Base-by-base conservation (phyloP, 1,140 invertebrate genomes). In the Scaptomyza pallida region DNA sequence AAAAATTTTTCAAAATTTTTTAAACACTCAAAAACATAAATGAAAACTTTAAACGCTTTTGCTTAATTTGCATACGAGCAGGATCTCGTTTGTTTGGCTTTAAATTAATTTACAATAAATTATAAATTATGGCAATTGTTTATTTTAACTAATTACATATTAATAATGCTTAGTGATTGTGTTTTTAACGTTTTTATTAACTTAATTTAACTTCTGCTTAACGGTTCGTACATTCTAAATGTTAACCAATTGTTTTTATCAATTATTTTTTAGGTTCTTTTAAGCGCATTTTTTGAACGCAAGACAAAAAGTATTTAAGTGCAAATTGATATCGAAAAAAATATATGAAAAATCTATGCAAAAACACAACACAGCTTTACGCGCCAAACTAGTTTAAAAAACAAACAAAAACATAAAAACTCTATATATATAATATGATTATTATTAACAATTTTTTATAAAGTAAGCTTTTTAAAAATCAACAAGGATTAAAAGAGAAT, bases 31-130 rank as follows among this genome's bases (percentile, higher is more conserved):
- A 76, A 52, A 76, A 73, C 72, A 43, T 54, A 45, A 19, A 56
- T 67, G 9, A 6, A 56, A 63, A 52, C 50, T 52, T 33, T 59
- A 82, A 73, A 74, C 69, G 74, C 83, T 72, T 61, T 56, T 63
- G 75, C 62, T 67, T 74, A 37, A 78, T 78, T 86, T 88, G 82
- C 81, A 88, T 75, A 72, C 85, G 89, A 90, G 89, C 89, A 90
- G 89, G 89, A 90, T 90, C 89, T 90, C 89, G 89, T 78, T 81
- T 86, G 81, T 85, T 85, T 90, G 89, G 83, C 85, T 90, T 89
- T 90, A 90, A 89, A 79, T 41, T 70, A 47, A 54, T 69, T 68
- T 70, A 70, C 45, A 15, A 56, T 63, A n/a, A n/a, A n/a, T n/a
- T n/a, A 59, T 68, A 67, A 77, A 71, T 69, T 65, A 75, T 68